phyloP scores from a whole-genome alignment of 2,797 vertebrate genomes.

The Microcaecilia unicolor region DNA sequence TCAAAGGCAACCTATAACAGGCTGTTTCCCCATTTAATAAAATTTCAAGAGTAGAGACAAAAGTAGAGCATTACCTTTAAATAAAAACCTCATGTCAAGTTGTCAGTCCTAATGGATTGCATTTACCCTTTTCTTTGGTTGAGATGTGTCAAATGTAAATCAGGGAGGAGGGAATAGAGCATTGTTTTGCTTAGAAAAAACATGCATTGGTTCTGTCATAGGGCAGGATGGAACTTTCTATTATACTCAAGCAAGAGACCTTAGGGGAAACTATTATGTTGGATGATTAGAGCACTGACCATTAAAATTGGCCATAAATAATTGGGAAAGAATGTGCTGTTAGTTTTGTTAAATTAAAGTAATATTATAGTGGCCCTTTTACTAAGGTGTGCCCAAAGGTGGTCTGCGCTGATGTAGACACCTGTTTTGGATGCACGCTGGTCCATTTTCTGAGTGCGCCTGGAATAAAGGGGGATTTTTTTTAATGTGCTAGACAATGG shows the following conservation, averaged over 20 bases:
- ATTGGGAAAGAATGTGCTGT: conserved; percentile 37
- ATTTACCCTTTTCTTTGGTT: conserved; percentile 13
- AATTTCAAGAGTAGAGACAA: no score
- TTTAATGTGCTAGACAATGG: no score
- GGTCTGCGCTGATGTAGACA: no score
- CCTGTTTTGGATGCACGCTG: no score
- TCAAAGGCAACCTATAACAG: no score
- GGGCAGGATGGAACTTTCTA: conserved; percentile 15
- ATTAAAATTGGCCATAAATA: conserved; percentile 53
- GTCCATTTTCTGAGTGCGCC: no score
- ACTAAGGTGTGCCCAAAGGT: no score
- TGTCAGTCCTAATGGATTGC: not conserved
- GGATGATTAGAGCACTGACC: conserved; percentile 43
- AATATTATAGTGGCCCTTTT: conserved; percentile 27
- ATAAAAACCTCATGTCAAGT: conserved; percentile 7
- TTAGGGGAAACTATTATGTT: conserved; percentile 45
- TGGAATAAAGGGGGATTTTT: no score
- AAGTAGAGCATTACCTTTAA: no score
- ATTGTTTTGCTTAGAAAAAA: conserved; percentile 19
- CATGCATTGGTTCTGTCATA: not conserved
- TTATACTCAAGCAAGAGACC: conserved; percentile 23
- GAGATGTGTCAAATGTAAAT: conserved; percentile 16
- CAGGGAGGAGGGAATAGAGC: conserved; percentile 6
- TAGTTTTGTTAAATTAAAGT: conserved; percentile 35
- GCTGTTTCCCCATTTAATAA: no score